phyloP scores from a whole-genome alignment of 1,140 invertebrate species.

The Platorchestia sp. region DNA sequence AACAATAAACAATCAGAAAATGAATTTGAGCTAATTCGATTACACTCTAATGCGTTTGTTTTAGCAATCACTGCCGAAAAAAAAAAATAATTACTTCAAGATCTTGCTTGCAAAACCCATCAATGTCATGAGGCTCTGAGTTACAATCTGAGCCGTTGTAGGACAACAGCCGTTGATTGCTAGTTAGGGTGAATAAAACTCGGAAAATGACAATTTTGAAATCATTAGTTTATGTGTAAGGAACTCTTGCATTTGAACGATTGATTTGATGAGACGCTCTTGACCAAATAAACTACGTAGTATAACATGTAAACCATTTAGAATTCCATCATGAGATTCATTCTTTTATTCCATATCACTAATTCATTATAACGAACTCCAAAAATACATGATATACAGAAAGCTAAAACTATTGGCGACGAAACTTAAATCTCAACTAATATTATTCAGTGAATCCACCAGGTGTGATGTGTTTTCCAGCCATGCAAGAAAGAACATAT shows the following conservation, averaged over 20 bases:
- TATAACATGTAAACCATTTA: neutral
- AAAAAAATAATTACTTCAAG: too few relatives aligned
- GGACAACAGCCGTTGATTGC: neutral
- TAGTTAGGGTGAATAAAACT: neutral
- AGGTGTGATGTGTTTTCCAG: neutral
- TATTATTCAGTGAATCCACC: neutral
- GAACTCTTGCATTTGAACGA: neutral
- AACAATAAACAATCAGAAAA: neutral
- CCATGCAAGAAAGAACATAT: neutral
- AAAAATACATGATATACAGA: neutral
- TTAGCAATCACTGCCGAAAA: too few relatives aligned
- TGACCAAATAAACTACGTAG: neutral
- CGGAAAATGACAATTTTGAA: neutral
- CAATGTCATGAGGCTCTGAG: neutral
- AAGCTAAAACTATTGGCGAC: neutral
- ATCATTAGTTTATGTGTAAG: neutral
- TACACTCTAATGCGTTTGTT: neutral
- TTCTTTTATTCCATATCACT: neutral
- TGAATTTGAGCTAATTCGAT: neutral
- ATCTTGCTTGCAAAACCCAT: neutral
- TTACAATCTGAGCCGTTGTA: neutral
- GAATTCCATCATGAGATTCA: neutral
- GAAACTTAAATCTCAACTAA: neutral
- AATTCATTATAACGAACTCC: neutral
- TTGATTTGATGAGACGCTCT: neutral